phyloP scores from a whole-genome alignment of 2,113 vertebrate genomes.

The Raja brachyura region DNA sequence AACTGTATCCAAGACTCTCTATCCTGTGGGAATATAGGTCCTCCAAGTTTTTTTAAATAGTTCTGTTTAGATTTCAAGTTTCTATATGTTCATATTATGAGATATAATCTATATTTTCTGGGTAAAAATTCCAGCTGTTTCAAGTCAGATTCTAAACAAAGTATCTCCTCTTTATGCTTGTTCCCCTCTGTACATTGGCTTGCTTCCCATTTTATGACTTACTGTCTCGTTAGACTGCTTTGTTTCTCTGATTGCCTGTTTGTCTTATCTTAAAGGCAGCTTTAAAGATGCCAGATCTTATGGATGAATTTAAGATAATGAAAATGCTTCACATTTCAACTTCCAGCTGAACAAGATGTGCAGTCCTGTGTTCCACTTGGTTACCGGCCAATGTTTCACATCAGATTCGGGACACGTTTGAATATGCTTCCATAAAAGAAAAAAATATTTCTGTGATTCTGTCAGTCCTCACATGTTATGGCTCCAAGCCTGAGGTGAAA shows the following conservation, averaged over 20 bases:
- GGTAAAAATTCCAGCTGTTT: constrained; percentile 6
- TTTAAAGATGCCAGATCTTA: not conserved
- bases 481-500: constrained; percentile 28
- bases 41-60: not conserved
- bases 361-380: not conserved
- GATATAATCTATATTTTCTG: not conserved
- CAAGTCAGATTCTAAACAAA: not conserved
- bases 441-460: constrained; percentile 10
- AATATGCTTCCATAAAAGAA: not conserved
- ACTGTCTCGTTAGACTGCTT: not conserved
- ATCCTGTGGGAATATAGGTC: not conserved
- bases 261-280: not conserved
- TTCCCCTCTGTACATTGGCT: not conserved
- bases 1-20: not conserved
- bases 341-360: not conserved
- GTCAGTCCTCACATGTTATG: not conserved
- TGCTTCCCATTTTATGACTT: not conserved
- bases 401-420: constrained; percentile 8
- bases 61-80: constrained; percentile 3
- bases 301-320: not conserved
- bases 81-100: constrained; percentile 5
- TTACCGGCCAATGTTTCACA: not conserved
- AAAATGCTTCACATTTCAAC: not conserved
- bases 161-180: not conserved
- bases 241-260: constrained; percentile 16